Base-by-base conservation (phyloP, 2,888 invertebrate species). In the Formica aserva region DNA sequence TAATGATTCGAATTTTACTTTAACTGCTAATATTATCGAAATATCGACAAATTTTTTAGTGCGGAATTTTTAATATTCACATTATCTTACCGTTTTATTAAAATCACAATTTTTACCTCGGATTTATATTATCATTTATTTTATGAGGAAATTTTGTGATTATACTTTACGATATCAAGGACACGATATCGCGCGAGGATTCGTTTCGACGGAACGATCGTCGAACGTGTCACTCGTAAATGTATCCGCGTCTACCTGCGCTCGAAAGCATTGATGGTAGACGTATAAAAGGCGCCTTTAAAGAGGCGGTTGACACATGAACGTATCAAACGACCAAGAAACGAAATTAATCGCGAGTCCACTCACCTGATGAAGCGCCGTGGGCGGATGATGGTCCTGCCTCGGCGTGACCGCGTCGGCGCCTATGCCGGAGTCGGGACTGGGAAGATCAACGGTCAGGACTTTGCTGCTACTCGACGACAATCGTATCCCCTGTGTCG, bases 341-440 rank as follows among this genome's bases (percentile, higher is more conserved):
- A 48, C 9, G n/a, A 57, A 62, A 45, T 35, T 26, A 41, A 71
- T 78, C 45, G n/a, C 26, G 13, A 13, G n/a, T 0, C 9, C 0
- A 83, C 87, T 76, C 82, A 98, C 98, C 97, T 98, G 98, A 96
- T 98, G 98, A 92, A 98, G 97, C 94, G 97, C 97, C 94, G 97
- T 97, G 95, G 98, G 98, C 65, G 94, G 94, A 90, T 94, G 94
- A 92, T 94, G 94, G 86, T 94, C 94, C 87, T 94, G 94, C 87
- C 94, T 92, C 88, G 98, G 98, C 85, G 98, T 98, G 94, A 98
- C 98, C 91, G 98, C 98, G 94, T 98, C 98, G 57, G 98, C 98
- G 88, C 99, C 99, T 94, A 99, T 99, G 88, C 99, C 99, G 94
- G 98, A 98, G 96, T 99, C 99, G 41, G 98, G 98, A 92, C 98